Evolutionary conservation across 1,140 invertebrate genomes (phyloP), one percentile per base, ranked within the genome.

Genomic region (Micrasema minimum): DNA sequence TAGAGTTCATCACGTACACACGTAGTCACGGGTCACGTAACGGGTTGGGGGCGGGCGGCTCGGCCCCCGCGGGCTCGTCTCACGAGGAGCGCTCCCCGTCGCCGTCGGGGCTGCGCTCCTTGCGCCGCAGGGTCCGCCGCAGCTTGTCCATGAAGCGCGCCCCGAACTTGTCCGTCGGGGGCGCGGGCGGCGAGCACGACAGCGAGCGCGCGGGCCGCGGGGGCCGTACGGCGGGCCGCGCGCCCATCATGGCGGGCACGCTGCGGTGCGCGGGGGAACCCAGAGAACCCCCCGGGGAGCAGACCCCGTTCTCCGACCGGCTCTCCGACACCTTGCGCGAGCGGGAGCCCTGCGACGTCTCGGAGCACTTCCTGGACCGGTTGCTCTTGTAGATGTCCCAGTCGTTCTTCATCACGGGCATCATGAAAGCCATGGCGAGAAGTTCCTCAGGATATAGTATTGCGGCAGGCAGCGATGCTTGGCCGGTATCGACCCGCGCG

Each of bases 331-430:
- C 88, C 85, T 93, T 92, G 71, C 92, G 85, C 45, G 78, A 79
- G 75, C 66, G 77, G 20, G 85, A 79, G 62, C 86, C 82, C 72
- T 88, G 85, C 18, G 90, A 89, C 68, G 90, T 90, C 78, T 94
- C 92, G 7, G 91, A 93, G 20, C 87, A 87, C 26, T 90, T 87
- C 62, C 92, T 85, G 67, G 87, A 88, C 61, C 92, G 87, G 80
- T 91, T 91, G 67, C 90, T 91, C 83, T 93, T 93, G 86, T 96
- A 96, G 80, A 96, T 95, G 80, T 96, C 92, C 87, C 92, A 95
- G 82, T 95, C 92, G 83, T 95, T 95, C 87, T 94, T 95, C 80
- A 96, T 89, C 72, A 96, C 93, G 41, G 93, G 93, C 92, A 95
- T 94, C 93, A 95, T 95, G 84, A 95, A 95, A 85, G 93, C 93